These are phyloP conservation scores for Frieseomelitta varia DNA, from an alignment of 1,140 invertebrate genomes.

Conservation along the genomic window DNA sequence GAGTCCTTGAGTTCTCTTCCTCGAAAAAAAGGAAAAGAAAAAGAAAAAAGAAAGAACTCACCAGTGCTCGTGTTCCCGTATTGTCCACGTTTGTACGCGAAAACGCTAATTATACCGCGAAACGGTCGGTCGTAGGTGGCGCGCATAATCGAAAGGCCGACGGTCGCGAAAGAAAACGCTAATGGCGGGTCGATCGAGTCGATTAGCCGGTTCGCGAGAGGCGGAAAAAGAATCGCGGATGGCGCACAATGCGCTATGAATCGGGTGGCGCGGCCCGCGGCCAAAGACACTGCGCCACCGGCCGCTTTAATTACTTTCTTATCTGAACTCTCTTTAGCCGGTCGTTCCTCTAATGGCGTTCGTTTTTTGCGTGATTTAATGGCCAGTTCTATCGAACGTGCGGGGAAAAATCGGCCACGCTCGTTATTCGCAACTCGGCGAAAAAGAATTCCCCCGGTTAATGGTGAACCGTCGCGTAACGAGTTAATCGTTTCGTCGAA, in stretches of 20 bases:
- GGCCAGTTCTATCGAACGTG: conserved; percentile 31
- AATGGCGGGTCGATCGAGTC: conserved; percentile 49
- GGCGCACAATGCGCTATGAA: conserved; percentile 39
- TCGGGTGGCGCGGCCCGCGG: conserved; percentile 12
- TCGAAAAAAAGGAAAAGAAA: background rate
- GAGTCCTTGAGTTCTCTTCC: background rate
- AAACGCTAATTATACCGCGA: conserved; percentile 37
- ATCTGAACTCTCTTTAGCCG: conserved; percentile 43
- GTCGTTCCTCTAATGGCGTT: conserved; percentile 48
- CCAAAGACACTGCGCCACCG: conserved; percentile 43
- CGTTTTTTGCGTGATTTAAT: conserved; percentile 53
- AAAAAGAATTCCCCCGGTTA: conserved; percentile 8
- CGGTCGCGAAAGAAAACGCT: conserved; percentile 34
- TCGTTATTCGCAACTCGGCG: conserved; percentile 10
- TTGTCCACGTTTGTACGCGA: conserved; percentile 30
- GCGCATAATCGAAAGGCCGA: conserved; percentile 25
- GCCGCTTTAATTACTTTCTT: conserved; percentile 53
- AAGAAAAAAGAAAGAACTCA: background rate
- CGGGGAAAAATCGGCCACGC: conserved; percentile 37
- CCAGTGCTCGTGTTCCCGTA: conserved; percentile 5
- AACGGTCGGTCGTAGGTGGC: conserved; percentile 18
- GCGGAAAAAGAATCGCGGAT: conserved; percentile 36
- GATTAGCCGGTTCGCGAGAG: conserved; percentile 8
- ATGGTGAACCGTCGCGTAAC: background rate
- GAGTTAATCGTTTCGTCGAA: conserved; percentile 24